Evolutionary conservation across 92 coral and sea anemone genomes (phyloP), one percentile per base, ranked within the genome.

Genomic region (Actinostola sp.): DNA sequence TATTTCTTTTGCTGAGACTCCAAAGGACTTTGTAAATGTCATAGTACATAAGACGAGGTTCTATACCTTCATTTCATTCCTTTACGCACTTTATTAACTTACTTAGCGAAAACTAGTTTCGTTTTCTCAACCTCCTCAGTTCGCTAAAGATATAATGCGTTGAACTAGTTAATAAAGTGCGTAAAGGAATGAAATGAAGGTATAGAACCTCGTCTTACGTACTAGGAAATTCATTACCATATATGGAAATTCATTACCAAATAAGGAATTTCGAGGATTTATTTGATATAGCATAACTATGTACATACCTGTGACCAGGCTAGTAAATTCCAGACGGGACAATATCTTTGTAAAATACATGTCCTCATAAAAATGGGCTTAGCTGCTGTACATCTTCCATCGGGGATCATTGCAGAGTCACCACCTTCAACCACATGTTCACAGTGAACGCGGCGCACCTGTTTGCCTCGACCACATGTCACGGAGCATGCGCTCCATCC

Each of bases 371-470:
- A 51, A 15, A 10, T 80, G 8, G 90, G 90, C 45, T 95, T 95
- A 38, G 76, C 34, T 60, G 79, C 93, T 51, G 85, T 55, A 74
- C 99, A 95, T 61, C 64, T 81, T 8, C 82, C 61, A 63, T 95
- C 99, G 25, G 96, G 76, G 65, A 95, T 82, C 81, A 82, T 87
- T 43, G 23, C 67, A 8, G 71, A 63, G 30, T 83, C 89, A 23
- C 93, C 88, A 24, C 91, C 88, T 26, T 64, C 67, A 12, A 83
- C 71, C 25, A 77, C 83, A 48, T 84, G 85, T 67, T 85, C 88
- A 55, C 99, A 95, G 57, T 91, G 97, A 49, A 95, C 95, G 8
- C 92, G 87, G 12, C 99, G 90, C 3, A 88, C 92, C 71, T 95
- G 95, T 29, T 85, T 84, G 26, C 99, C 97, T 80, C 73, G 79